Conservation (phyloP, 1,140 invertebrate genomes). For the Portunus trituberculatus region DNA sequence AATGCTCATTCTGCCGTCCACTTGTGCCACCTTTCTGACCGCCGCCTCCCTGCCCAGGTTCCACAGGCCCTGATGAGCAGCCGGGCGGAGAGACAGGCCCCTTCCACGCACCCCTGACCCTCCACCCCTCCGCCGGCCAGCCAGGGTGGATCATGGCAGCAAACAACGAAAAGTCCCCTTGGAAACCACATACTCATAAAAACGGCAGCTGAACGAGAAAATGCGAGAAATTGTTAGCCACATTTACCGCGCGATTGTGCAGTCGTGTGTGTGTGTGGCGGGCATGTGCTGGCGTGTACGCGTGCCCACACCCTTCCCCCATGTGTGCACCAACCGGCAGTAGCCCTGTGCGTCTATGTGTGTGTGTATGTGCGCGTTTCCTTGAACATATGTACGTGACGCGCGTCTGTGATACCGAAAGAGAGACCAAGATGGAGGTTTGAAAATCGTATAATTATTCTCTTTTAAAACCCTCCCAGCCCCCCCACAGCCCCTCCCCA, state of each 20-base stretch:
- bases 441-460: neutral
- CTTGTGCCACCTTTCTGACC: no score
- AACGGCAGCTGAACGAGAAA: neutral
- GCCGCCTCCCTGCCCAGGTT: constrained; percentile 37
- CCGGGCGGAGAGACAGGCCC: constrained; percentile 15
- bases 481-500: neutral
- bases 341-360: neutral
- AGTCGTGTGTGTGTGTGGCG: neutral
- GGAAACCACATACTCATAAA: neutral
- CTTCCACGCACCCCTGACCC: neutral
- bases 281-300: neutral
- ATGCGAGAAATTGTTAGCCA: neutral
- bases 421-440: neutral
- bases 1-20: no score
- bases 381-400: neutral
- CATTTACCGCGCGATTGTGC: neutral
- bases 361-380: neutral
- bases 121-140: neutral
- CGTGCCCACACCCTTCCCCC: neutral
- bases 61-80: constrained; percentile 66
- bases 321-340: neutral
- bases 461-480: neutral
- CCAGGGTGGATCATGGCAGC: neutral
- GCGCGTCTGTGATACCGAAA: neutral
- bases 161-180: neutral